Conservation (phyloP, 2,888 invertebrate species). For the Elmis aenea region DNA sequence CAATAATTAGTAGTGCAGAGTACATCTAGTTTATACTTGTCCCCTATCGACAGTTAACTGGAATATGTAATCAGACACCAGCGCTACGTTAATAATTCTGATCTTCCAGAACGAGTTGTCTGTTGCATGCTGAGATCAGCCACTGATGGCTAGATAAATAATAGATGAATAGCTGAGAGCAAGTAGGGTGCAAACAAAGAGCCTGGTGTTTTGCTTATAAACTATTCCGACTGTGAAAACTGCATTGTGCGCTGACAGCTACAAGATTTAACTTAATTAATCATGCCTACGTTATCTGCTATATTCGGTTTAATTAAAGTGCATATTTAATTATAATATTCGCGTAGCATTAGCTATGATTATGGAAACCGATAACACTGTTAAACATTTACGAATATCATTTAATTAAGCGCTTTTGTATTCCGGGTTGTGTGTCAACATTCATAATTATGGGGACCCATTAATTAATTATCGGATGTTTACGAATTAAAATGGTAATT, state of each 20-base stretch:
- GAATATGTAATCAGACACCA: conserved; percentile 17
- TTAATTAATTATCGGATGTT: too few species aligned
- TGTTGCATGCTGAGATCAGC: conserved; percentile 12
- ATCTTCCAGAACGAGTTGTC: conserved; percentile 11
- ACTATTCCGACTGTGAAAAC: conserved; percentile 25
- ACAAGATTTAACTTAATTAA: conserved; percentile 31
- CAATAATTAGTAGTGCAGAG: too few species aligned
- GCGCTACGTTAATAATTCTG: too few species aligned
- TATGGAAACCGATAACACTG: too few species aligned
- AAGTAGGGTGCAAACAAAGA: conserved; percentile 22
- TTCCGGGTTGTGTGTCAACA: too few species aligned
- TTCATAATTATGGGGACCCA: too few species aligned
- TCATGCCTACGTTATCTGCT: conserved; percentile 19
- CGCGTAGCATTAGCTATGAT: too few species aligned
- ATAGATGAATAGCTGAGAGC: conserved; percentile 20
- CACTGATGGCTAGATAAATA: conserved; percentile 27
- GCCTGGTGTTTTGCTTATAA: conserved; percentile 19
- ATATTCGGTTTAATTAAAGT: not conserved
- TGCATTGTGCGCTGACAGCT: conserved; percentile 27
- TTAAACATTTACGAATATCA: too few species aligned
- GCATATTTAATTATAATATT: too few species aligned
- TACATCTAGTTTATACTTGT: too few species aligned
- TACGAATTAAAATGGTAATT: too few species aligned
- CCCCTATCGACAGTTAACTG: conserved; percentile 10
- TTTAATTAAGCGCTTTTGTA: too few species aligned